Conservation (phyloP, 1,140 invertebrate genomes). For the Scaptomyza pallida region DNA sequence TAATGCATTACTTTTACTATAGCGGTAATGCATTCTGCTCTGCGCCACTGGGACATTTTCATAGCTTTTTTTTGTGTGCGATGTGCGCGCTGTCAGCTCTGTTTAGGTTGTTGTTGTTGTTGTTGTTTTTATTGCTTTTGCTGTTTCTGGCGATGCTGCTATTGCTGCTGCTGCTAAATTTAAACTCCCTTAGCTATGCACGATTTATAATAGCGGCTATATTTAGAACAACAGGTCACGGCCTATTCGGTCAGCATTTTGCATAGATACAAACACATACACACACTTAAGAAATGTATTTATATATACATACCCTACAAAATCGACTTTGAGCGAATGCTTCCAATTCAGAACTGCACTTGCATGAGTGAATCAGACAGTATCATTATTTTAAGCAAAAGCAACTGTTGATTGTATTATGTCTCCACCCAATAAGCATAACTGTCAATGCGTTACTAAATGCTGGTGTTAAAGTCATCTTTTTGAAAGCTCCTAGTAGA, state of each 20-base stretch:
- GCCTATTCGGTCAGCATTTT: conserved; percentile 72
- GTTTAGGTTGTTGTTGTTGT: conserved; percentile 28
- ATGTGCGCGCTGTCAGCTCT: conserved; percentile 23
- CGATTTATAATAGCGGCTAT: conserved; percentile 82
- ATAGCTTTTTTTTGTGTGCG: conserved; percentile 18
- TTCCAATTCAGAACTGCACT: too few relatives aligned
- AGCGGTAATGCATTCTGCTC: too few relatives aligned
- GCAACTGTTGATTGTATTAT: too few relatives aligned
- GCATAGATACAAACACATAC: conserved; percentile 33
- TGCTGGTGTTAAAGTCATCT: too few relatives aligned
- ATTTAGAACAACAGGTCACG: conserved; percentile 83
- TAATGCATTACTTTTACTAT: too few relatives aligned
- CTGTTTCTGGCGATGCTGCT: conserved; percentile 51
- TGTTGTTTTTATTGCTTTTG: conserved; percentile 40
- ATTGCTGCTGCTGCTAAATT: conserved; percentile 82
- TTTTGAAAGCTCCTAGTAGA: too few relatives aligned
- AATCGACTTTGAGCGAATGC: too few relatives aligned
- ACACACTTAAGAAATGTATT: conserved; percentile 13
- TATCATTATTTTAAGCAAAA: too few relatives aligned
- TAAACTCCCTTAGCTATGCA: conserved; percentile 79
- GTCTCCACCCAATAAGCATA: too few relatives aligned
- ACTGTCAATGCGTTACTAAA: too few relatives aligned
- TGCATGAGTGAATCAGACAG: too few relatives aligned
- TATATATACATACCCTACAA: conserved; percentile 28
- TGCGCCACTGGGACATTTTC: too few relatives aligned